Evolutionary conservation across 2,797 vertebrate species (phyloP).

Genomic region (Chaenodraco wilsoni): DNA sequence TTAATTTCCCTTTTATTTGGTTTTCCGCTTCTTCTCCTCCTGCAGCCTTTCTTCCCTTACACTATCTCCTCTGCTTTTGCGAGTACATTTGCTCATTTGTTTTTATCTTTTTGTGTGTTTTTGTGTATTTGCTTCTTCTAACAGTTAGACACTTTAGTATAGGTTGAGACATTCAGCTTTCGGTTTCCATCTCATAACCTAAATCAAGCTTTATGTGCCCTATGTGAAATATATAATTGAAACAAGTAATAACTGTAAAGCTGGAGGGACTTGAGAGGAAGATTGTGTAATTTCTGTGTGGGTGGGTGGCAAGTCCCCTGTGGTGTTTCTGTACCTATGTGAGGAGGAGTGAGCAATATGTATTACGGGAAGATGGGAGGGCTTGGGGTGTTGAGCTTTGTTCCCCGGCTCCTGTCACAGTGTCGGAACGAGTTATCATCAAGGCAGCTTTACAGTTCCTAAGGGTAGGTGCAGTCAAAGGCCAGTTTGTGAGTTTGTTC

Average conservation of each 20-base stretch:
- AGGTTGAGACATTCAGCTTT: conserved; percentile 40
- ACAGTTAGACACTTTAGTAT: conserved; percentile 57
- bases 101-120: conserved; percentile 7
- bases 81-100: conserved; percentile 16
- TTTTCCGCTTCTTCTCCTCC: conserved; percentile 25
- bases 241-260: conserved; percentile 66
- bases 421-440: conserved; percentile 69
- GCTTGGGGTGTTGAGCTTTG: conserved; percentile 53
- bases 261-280: conserved; percentile 19
- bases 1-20: conserved; percentile 52
- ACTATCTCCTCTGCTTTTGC: conserved; percentile 37
- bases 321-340: conserved; percentile 45
- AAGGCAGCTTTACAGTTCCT: conserved; percentile 49
- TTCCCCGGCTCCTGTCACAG: conserved; percentile 60
- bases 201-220: conserved; percentile 63
- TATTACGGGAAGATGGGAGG: conserved; percentile 44
- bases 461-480: conserved; percentile 53
- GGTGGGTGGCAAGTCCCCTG: conserved; percentile 45
- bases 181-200: conserved; percentile 46
- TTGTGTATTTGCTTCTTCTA: conserved; percentile 18
- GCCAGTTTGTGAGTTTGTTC: conserved; percentile 59
- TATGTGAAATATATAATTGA: conserved; percentile 54
- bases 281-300: conserved; percentile 43
- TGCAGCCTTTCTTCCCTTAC: neutral
- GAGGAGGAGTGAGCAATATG: conserved; percentile 48